A percentile compares a stretch with the other conserved stretches of the same genome.
Evolutionary conservation across 2,888 invertebrate species (phyloP).

Genomic region (Onthophagus sagittarius): DNA sequence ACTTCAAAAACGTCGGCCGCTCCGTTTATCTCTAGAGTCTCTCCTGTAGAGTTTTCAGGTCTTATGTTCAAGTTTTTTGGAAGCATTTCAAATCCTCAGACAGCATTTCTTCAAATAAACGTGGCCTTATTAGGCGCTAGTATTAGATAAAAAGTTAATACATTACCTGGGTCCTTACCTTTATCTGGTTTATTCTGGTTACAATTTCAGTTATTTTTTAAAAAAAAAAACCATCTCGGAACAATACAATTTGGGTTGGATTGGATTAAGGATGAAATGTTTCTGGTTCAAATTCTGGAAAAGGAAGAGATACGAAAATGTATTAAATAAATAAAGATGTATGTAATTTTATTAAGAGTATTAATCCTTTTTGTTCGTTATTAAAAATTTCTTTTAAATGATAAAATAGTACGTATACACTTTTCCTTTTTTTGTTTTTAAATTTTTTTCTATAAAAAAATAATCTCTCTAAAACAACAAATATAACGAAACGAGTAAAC

Average conservation of each 20-base stretch:
- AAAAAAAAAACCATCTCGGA: too few relatives aligned
- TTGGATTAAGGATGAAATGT: constrained; percentile 23
- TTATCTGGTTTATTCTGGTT: not conserved
- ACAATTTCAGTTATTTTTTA: not conserved
- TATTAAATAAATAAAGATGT: not conserved
- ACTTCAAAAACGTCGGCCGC: too few relatives aligned
- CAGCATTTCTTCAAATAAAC: too few relatives aligned
- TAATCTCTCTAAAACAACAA: not conserved
- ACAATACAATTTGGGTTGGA: not conserved
- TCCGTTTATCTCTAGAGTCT: too few relatives aligned
- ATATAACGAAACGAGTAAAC: not conserved
- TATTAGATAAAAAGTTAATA: too few relatives aligned
- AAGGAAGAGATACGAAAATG: not conserved
- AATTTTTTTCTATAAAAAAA: not conserved
- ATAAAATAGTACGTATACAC: not conserved
- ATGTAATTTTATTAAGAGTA: not conserved
- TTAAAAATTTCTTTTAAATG: not conserved
- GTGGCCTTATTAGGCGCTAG: too few relatives aligned
- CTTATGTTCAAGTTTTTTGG: too few relatives aligned
- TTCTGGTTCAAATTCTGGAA: constrained; percentile 12
- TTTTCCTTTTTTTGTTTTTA: not conserved
- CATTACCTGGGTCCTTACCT: too few relatives aligned
- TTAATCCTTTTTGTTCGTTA: too few relatives aligned
- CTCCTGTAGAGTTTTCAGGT: too few relatives aligned
- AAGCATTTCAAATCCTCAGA: too few relatives aligned